These are phyloP conservation scores for Chironex yamaguchii DNA, from an alignment of 30 jellyfish, hydroid and myxozoan species.

Conservation along the genomic window DNA sequence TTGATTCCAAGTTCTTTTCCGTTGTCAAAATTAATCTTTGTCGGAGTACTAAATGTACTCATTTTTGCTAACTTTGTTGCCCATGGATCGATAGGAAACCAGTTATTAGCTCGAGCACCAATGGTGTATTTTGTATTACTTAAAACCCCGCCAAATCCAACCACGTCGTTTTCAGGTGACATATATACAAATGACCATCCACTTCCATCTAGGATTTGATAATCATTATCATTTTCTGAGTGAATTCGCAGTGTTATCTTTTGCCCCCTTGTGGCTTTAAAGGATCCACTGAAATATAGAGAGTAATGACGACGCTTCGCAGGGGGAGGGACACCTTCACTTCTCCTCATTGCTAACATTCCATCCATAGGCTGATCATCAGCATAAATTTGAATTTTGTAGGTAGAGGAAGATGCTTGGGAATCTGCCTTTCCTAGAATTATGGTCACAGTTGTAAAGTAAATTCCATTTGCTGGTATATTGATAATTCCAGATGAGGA, in stretches of 20 bases:
- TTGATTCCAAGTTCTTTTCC: constrained; percentile 60
- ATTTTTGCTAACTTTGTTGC: neutral
- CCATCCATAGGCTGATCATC: constrained; percentile 63
- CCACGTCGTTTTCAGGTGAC: constrained; percentile 36
- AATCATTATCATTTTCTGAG: constrained; percentile 17
- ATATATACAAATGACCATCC: constrained; percentile 85
- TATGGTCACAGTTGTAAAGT: constrained; percentile 70
- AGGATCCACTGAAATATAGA: constrained; percentile 85
- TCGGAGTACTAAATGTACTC: constrained; percentile 66
- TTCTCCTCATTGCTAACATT: constrained; percentile 27
- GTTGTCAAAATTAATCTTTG: constrained; percentile 59
- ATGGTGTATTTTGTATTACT: constrained; percentile 1
- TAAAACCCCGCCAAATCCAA: constrained; percentile 42
- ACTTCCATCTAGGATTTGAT: constrained; percentile 50
- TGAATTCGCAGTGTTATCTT: constrained; percentile 31
- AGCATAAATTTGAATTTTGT: constrained; percentile 16
- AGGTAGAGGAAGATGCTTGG: constrained; percentile 7
- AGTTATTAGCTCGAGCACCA: constrained; percentile 12
- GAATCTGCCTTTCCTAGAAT: constrained; percentile 78
- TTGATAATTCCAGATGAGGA: constrained; percentile 37
- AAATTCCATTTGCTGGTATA: constrained; percentile 82
- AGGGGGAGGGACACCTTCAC: constrained; percentile 61
- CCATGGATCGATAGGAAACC: constrained; percentile 44
- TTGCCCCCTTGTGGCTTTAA: constrained; percentile 68
- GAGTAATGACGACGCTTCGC: constrained; percentile 54